Evolutionary conservation across 2,888 invertebrate species (phyloP).

Genomic region (Allolobophora icterica): DNA sequence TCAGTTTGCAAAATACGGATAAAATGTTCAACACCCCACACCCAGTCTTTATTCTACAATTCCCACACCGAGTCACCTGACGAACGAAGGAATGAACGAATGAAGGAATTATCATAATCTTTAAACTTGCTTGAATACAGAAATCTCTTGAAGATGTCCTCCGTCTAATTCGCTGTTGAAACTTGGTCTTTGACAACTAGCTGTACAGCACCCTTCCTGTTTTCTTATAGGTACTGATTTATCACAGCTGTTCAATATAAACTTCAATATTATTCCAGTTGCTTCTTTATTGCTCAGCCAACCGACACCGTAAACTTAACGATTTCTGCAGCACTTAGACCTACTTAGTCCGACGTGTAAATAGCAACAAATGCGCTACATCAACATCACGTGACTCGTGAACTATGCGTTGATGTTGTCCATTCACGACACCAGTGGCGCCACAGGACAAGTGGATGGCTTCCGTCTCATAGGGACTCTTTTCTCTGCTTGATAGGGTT

Average conservation of each 20-base stretch:
- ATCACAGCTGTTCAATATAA: background rate
- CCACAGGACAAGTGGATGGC: no score
- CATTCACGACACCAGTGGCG: background rate
- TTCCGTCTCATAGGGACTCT: no score
- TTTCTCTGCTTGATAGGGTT: no score
- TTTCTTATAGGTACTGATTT: background rate
- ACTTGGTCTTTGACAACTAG: background rate
- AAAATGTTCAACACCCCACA: no score
- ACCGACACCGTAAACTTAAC: background rate
- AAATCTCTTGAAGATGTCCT: no score
- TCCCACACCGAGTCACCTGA: no score
- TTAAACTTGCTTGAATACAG: no score
- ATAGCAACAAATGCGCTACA: background rate
- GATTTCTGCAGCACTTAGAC: background rate
- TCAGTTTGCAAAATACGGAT: no score
- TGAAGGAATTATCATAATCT: no score
- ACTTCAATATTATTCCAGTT: background rate
- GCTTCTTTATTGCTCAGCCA: background rate
- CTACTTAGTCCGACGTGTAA: background rate
- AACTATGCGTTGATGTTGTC: background rate
- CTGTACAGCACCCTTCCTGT: background rate
- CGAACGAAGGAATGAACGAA: no score
- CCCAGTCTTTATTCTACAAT: no score
- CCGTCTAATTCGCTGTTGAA: no score
- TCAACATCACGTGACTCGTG: background rate